Evolutionary conservation across 2,113 vertebrate species (phyloP).

Genomic region (Malaclemys terrapin): DNA sequence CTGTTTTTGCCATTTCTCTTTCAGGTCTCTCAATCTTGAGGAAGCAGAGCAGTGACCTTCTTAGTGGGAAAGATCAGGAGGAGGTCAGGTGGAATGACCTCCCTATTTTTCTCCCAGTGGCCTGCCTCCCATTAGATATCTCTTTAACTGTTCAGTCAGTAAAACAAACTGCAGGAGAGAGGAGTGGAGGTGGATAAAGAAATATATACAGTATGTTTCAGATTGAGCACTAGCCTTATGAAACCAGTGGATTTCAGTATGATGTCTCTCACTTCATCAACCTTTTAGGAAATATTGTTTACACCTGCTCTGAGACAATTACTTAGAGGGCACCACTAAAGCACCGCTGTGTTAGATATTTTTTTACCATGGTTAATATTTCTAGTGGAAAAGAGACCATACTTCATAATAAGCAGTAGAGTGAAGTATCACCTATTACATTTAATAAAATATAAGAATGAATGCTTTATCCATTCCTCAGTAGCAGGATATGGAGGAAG

Average conservation of each 20-base stretch:
- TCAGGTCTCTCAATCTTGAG: constrained; percentile 78
- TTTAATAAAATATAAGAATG: not conserved
- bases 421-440: rapidly evolving
- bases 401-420: not conserved
- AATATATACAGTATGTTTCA: not conserved
- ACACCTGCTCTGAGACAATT: rapidly evolving
- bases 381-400: not conserved
- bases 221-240: rapidly evolving
- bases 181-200: not conserved
- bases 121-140: constrained; percentile 81
- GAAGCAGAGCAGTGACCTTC: constrained; percentile 81
- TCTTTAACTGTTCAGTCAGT: constrained; percentile 82
- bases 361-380: not conserved
- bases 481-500: not conserved
- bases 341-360: not conserved
- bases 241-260: rapidly evolving
- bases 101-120: constrained; percentile 48
- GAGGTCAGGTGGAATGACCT: constrained; percentile 85
- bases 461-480: not conserved
- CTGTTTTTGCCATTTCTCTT: constrained; percentile 37
- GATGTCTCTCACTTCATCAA: rapidly evolving
- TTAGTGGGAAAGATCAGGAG: constrained; percentile 83
- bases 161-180: constrained; percentile 76
- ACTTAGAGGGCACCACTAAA: not conserved
- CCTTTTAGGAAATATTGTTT: not conserved